Conservation (phyloP, 2,888 invertebrate genomes). For the Apamea epomidion region DNA sequence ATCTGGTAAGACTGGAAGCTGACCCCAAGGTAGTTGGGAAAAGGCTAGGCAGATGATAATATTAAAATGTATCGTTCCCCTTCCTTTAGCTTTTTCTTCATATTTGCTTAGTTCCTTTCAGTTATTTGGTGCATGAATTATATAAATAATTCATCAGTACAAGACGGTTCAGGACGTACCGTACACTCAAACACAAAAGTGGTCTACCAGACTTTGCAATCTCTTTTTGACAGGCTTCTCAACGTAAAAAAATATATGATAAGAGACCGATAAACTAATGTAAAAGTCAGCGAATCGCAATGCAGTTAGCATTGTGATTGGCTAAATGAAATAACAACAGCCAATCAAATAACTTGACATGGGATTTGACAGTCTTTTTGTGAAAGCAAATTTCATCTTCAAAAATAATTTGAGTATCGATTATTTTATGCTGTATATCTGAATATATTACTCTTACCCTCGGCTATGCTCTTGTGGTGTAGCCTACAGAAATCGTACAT, state of each 20-base stretch:
- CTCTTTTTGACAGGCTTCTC: not conserved
- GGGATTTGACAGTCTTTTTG: not conserved
- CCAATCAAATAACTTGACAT: not conserved
- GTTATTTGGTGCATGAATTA: slow-evolving; percentile 50
- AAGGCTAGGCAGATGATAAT: too few relatives aligned
- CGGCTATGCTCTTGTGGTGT: too few relatives aligned
- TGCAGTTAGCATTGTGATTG: too few relatives aligned
- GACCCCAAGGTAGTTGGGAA: too few relatives aligned
- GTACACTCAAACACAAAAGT: slow-evolving; percentile 5
- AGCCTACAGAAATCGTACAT: not conserved
- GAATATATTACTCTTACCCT: too few relatives aligned
- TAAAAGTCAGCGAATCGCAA: too few relatives aligned
- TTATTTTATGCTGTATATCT: not conserved
- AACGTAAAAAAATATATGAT: not conserved
- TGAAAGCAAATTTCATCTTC: not conserved
- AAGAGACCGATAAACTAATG: not conserved
- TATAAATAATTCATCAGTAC: slow-evolving; percentile 58
- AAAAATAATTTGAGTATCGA: not conserved
- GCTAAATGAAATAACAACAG: not conserved
- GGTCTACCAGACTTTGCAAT: not conserved
- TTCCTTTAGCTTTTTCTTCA: too few relatives aligned
- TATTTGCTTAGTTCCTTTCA: too few relatives aligned
- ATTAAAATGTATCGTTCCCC: too few relatives aligned
- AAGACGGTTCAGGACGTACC: slow-evolving; percentile 22
- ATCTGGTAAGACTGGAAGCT: too few relatives aligned